Base-by-base conservation (phyloP, 1,140 invertebrate genomes). In the Apocrypta bakeri region DNA sequence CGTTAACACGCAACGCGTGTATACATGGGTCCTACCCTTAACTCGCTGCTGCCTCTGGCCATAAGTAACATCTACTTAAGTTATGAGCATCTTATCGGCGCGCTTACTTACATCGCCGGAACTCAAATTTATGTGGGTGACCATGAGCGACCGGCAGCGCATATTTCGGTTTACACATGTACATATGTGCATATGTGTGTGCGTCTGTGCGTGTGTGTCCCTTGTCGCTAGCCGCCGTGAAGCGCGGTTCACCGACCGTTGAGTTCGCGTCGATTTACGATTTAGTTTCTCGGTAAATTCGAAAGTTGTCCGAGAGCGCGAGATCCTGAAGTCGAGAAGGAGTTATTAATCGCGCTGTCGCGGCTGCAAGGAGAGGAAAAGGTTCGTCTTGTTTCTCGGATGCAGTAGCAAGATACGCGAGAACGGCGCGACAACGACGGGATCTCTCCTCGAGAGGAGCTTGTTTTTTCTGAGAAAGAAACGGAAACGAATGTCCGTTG, bases 71-170 rank as follows among this genome's bases (percentile, higher is more conserved):
- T 84, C 83, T 74, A 82, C 85, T 85, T 85, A 86, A 87, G 85
- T 88, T 88, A 87, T 84, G 86, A 85, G 83, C 83, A 85, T 86
- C 87, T 88, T 88, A 88, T 88, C 88, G 85, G 83, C 73, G 72
- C 29, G 63, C 64, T 85, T 84, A 87, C 83, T 86, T 88, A 87
- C 84, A 79, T 81, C 76, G 80, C 82, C 33, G 56, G 64, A 68
- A 68, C 24, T 14, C 37, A 78, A 84, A 85, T 88, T 88, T 87
- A 88, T 87, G 84, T 72, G 42, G 74, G 77, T 84, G 86, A 85
- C 84, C 85, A 78, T 86, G 85, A 78, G 86, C 12, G 29, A 31
- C 17, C 29, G 25, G 29, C 33, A 31, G 77, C 81, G 83, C 63
- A 75, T 75, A 68, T 75, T 81, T 81, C 61, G 71, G 61, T 56